Percentiles rank a stretch among this genome's conserved stretches.
Conservation (phyloP, 2,113 vertebrate species). For the Laticauda colubrina region DNA sequence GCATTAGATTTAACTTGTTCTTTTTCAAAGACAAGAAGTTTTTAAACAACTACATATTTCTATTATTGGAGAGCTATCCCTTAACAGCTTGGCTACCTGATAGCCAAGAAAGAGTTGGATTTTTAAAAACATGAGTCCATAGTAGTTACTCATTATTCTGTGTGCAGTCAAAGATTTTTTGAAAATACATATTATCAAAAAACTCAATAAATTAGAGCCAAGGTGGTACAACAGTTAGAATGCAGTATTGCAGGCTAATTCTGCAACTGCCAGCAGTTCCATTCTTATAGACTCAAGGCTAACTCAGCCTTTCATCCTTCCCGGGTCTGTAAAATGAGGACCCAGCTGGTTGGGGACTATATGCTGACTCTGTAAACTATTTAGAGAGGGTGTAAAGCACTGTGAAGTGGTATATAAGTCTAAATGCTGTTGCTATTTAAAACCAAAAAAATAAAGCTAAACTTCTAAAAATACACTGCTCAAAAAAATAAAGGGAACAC, state of each 20-base stretch:
- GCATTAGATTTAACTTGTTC: not conserved
- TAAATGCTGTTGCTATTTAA: too few species aligned
- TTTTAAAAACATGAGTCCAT: not conserved
- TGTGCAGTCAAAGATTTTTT: not conserved
- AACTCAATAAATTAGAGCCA: not conserved
- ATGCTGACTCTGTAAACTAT: too few species aligned
- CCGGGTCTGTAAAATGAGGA: too few species aligned
- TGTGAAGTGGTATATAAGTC: too few species aligned
- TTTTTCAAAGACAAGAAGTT: conserved; percentile 16
- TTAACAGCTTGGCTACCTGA: not conserved
- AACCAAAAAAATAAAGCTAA: not conserved
- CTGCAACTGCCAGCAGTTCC: too few species aligned
- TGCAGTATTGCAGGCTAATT: too few species aligned
- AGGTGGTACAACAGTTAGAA: too few species aligned
- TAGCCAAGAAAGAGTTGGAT: not conserved
- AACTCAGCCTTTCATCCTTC: too few species aligned
- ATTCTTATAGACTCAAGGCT: too few species aligned
- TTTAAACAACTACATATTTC: conserved; percentile 2
- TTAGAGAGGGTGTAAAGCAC: too few species aligned
- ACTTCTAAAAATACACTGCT: not conserved
- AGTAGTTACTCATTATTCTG: conserved; percentile 8
- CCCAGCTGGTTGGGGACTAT: too few species aligned
- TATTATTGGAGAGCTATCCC: not conserved
- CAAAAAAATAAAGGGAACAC: too few species aligned
- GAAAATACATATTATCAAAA: not conserved